Conservation (phyloP, 2,113 vertebrate genomes). For the Egretta garzetta region DNA sequence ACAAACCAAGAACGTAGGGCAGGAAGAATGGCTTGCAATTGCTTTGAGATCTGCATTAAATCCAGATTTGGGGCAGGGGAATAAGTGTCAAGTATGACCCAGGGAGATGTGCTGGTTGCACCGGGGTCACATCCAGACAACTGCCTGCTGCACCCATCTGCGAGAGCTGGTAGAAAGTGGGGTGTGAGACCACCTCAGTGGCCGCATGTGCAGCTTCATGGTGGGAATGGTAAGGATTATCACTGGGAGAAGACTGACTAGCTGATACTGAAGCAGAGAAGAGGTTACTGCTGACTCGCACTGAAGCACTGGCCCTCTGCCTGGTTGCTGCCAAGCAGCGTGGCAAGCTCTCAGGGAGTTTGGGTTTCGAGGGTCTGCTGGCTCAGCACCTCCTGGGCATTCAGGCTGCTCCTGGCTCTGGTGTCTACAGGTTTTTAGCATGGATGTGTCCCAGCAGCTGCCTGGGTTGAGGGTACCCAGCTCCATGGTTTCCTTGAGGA, state of each 20-base stretch:
- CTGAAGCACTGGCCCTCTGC: neutral
- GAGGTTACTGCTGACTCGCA: neutral
- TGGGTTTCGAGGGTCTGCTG: neutral
- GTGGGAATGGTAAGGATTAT: neutral
- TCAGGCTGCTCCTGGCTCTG: neutral
- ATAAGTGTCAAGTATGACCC: neutral
- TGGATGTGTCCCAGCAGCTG: neutral
- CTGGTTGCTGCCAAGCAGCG: neutral
- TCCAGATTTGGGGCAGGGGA: neutral
- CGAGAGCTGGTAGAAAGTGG: neutral
- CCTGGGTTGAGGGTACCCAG: neutral
- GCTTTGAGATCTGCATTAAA: neutral
- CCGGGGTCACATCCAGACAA: neutral
- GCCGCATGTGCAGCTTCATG: neutral
- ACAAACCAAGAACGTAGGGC: neutral
- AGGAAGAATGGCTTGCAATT: neutral
- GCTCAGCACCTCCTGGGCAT: neutral
- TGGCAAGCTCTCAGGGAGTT: neutral
- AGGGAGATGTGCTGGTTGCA: fast-evolving
- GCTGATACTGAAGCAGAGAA: neutral
- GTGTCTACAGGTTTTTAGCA: neutral
- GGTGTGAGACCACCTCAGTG: neutral
- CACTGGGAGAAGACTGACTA: neutral
- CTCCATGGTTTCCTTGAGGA: slow-evolving; percentile 10
- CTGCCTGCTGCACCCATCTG: neutral